Evolutionary conservation across 2,797 vertebrate species (phyloP), one percentile per base, ranked within the genome.

Genomic region (Lagorchestes hirsutus): DNA sequence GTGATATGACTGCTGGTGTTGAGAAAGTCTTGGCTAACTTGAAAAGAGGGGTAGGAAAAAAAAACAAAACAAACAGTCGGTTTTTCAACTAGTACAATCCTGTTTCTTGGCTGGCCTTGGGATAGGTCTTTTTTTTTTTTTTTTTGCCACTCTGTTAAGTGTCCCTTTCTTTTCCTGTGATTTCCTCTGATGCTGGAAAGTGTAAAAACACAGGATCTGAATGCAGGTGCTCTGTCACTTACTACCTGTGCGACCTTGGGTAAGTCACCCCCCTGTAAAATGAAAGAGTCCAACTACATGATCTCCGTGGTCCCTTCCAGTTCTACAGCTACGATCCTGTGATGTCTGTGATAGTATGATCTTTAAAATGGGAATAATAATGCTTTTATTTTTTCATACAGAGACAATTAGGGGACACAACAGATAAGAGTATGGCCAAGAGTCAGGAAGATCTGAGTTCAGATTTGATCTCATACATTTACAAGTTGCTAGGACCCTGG

Each of bases 21-120:
- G 31, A 0, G 0, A 59, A 52, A 95, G 90, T 46, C 12, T 95
- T 57, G 40, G 24, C 74, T 57, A 6, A 58, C 28, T 94, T 91
- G 67, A 93, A 34, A 58, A 27, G 55, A 50, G 93, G 62, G 5
- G 12, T 8, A 24, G 52, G 74, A 82, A 55, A 94, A 67, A 90
- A 6, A 27, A 10, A 67, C 11, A 82, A 27, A 82, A 46, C 18
- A 82, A 87, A 50, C 93, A 55, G 54, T 24, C 93, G 52, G 24
- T 92, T 90, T 95, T 94, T 62, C 46, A 55, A 52, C 18, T 10
- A 40, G 56, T 90, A 9, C 34, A 18, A 2, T 90, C 54, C 55
- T 94, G 55, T 54, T 56, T 91, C 92, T 67, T 82, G 31, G n/a
- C 1, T 91, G 56, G 87, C 31, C 55, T 95, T 96, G 54, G 90